These are phyloP conservation scores for Eupeodes luniger DNA, from an alignment of 2,888 invertebrate species.

Conservation along the genomic window DNA sequence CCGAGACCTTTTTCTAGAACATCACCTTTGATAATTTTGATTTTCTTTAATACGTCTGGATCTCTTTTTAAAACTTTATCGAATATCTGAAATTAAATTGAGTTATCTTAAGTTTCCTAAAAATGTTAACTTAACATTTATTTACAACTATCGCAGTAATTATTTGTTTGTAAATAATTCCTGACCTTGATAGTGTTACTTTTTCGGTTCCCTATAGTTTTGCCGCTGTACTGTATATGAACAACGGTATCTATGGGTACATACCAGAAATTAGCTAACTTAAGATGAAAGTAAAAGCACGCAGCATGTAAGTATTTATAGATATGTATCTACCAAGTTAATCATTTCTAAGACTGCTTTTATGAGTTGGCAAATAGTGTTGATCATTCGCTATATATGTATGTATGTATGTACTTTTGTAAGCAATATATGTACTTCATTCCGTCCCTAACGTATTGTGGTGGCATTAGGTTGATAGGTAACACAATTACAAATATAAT, in stretches of 20 bases:
- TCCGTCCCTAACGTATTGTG: no score
- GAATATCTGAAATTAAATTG: conserved; percentile 84
- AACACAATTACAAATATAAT: neutral
- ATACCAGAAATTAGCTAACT: neutral
- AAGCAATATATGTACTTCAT: conserved; percentile 27
- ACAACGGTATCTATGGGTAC: no score
- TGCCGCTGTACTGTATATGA: neutral
- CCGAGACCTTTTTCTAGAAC: conserved; percentile 87
- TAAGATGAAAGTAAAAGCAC: conserved; percentile 46
- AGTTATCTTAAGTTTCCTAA: neutral
- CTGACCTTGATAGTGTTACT: no score
- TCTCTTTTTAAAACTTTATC: conserved; percentile 85
- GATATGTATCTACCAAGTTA: conserved; percentile 8
- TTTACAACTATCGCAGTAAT: neutral
- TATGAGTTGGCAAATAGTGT: conserved; percentile 25
- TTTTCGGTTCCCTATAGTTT: neutral
- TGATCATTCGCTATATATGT: neutral
- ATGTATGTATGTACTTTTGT: neutral
- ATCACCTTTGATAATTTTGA: conserved; percentile 88
- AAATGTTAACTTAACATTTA: neutral
- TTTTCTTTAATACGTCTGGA: conserved; percentile 86
- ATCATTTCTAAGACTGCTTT: conserved; percentile 46
- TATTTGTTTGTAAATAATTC: neutral
- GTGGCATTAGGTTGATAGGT: no score
- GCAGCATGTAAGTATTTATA: no score